Conservation (phyloP, 2,797 vertebrate species). For the Macrochelys suwanniensis region DNA sequence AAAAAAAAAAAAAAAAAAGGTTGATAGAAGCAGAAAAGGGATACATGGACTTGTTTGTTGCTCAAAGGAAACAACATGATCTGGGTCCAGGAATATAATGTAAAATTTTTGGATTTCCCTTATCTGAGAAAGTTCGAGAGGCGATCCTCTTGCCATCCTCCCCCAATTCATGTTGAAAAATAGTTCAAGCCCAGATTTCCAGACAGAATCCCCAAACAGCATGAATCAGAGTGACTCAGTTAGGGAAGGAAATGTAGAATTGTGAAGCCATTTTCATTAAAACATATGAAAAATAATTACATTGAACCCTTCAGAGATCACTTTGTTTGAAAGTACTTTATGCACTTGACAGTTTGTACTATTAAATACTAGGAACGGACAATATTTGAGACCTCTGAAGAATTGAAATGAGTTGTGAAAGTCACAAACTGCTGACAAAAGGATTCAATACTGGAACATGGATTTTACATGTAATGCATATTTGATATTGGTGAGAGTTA, state of each 20-base stretch:
- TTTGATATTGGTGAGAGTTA: slow-evolving; percentile 76
- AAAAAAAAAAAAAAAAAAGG: slow-evolving; percentile 8
- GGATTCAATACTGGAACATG: slow-evolving; percentile 52
- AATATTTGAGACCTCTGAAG: slow-evolving; percentile 72
- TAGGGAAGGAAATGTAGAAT: slow-evolving; percentile 53
- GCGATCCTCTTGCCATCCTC: slow-evolving; percentile 13
- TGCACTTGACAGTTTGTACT: slow-evolving; percentile 71
- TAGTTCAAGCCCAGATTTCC: slow-evolving; percentile 43
- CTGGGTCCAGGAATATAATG: slow-evolving; percentile 28
- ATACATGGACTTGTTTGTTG: slow-evolving; percentile 40
- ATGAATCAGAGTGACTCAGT: slow-evolving; percentile 67
- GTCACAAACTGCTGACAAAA: slow-evolving; percentile 70
- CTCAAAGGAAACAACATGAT: not conserved
- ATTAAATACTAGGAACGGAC: slow-evolving; percentile 73
- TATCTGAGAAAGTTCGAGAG: slow-evolving; percentile 54
- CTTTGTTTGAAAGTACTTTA: slow-evolving; percentile 77
- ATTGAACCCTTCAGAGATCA: slow-evolving; percentile 70
- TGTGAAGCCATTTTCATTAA: slow-evolving; percentile 75
- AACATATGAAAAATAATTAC: slow-evolving; percentile 76
- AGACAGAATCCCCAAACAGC: slow-evolving; percentile 58
- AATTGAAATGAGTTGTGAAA: slow-evolving; percentile 70
- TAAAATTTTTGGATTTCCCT: not conserved
- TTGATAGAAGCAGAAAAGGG: slow-evolving; percentile 14
- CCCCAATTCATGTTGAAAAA: slow-evolving; percentile 47
- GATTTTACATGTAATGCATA: slow-evolving; percentile 73